Evolutionary conservation across 64 coral and sea anemone genomes (phyloP).

Genomic region (Pocillopora damicornis): DNA sequence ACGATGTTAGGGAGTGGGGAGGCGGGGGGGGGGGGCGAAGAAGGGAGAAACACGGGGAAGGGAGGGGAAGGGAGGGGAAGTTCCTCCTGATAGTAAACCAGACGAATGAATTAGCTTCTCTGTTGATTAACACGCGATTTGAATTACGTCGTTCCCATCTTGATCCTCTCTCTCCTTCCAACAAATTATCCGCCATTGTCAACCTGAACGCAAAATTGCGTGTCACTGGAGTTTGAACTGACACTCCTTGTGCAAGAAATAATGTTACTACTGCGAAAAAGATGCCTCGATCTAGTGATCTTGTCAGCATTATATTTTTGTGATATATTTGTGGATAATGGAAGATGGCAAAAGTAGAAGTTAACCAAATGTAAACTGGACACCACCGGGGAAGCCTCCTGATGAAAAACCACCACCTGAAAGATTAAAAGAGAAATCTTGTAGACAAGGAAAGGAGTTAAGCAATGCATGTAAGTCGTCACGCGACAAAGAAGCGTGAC

Average conservation of each 20-base stretch:
- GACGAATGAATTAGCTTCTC: too few relatives aligned
- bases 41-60: too few relatives aligned
- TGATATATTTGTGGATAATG: not conserved
- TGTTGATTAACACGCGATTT: too few relatives aligned
- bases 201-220: not conserved
- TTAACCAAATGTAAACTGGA: slow-evolving; percentile 34
- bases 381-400: slow-evolving; percentile 29
- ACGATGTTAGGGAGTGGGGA: too few relatives aligned
- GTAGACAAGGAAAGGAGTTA: not conserved
- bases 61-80: too few relatives aligned
- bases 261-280: not conserved
- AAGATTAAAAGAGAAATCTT: not conserved
- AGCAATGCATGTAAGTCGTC: too few relatives aligned
- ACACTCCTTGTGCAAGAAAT: not conserved
- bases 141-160: not conserved
- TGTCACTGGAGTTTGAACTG: not conserved
- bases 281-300: not conserved
- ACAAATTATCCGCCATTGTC: not conserved
- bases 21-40: too few relatives aligned
- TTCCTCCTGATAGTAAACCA: too few relatives aligned
- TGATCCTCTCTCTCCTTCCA: not conserved
- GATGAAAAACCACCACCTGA: slow-evolving; percentile 18
- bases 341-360: not conserved
- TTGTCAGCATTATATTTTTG: not conserved
- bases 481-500: not conserved